A percentile compares a stretch with the other conserved stretches of the same genome.
Evolutionary conservation across 2,797 vertebrate species (phyloP).

Genomic region (Ceryle rudis): DNA sequence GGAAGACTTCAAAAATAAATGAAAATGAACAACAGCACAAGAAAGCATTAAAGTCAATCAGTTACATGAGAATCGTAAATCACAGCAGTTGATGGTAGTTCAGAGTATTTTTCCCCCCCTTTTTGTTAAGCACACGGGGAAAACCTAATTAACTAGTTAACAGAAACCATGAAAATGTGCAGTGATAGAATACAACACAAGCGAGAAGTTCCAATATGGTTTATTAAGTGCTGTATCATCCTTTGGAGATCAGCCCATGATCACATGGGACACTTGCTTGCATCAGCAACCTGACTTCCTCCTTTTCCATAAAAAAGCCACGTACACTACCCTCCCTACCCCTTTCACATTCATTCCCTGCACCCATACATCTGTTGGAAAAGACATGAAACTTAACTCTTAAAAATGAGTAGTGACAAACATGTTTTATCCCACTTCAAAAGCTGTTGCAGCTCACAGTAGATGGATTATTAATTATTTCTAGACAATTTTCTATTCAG

Average conservation of each 20-base stretch:
- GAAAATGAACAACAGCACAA: not conserved
- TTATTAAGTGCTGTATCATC: not conserved
- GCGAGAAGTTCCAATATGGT: not conserved
- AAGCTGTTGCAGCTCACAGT: not conserved
- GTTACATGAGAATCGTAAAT: not conserved
- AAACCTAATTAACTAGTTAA: not conserved
- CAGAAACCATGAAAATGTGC: not conserved
- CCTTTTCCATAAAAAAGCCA: not conserved
- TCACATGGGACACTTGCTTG: not conserved
- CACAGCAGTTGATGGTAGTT: not conserved
- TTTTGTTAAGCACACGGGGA: not conserved
- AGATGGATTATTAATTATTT: not conserved
- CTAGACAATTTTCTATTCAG: not conserved
- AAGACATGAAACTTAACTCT: not conserved
- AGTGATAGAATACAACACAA: not conserved
- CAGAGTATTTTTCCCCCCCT: not conserved
- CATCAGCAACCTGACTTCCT: not conserved
- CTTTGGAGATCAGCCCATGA: not conserved
- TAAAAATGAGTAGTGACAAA: not conserved
- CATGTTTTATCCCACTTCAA: not conserved
- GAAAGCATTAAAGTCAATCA: not conserved
- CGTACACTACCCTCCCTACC: accelerated
- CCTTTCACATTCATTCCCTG: not conserved
- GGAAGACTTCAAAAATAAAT: not conserved
- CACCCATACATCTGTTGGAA: not conserved